phyloP scores from a whole-genome alignment of 2,888 invertebrate genomes.

The Chrysomela aeneicollis region DNA sequence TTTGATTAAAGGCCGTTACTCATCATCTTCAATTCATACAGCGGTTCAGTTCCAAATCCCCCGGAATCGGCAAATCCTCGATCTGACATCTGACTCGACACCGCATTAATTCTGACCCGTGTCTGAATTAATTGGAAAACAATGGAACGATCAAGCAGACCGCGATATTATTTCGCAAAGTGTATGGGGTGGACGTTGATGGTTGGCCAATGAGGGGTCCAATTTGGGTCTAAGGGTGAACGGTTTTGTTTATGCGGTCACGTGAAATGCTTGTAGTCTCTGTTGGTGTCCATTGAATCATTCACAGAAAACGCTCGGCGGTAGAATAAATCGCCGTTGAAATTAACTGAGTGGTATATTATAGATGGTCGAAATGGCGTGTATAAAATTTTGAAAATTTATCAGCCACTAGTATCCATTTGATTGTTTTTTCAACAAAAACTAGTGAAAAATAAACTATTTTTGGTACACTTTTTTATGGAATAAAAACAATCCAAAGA shows the following conservation, averaged over 20 bases:
- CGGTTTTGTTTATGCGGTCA: neutral
- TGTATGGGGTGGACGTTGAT: neutral
- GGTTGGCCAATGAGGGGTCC: neutral
- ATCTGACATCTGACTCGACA: conserved; percentile 4
- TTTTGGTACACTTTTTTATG: too few relatives aligned
- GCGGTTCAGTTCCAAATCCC: neutral
- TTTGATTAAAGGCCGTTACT: too few relatives aligned
- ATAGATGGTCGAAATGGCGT: too few relatives aligned
- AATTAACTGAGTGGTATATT: too few relatives aligned
- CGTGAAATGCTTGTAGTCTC: neutral
- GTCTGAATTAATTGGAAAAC: conserved; percentile 1
- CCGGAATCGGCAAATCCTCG: neutral
- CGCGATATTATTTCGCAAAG: neutral
- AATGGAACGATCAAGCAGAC: neutral
- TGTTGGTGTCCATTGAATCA: neutral
- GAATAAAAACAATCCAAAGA: too few relatives aligned
- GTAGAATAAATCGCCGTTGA: neutral
- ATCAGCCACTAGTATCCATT: too few relatives aligned
- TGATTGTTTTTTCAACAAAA: too few relatives aligned
- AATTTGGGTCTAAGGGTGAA: neutral
- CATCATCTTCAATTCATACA: neutral
- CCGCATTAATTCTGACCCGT: neutral
- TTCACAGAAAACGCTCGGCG: neutral
- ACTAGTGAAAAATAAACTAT: too few relatives aligned
- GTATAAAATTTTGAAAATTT: too few relatives aligned